These are phyloP conservation scores for Callipepla squamata DNA, from an alignment of 2,113 vertebrate species.

Conservation along the genomic window DNA sequence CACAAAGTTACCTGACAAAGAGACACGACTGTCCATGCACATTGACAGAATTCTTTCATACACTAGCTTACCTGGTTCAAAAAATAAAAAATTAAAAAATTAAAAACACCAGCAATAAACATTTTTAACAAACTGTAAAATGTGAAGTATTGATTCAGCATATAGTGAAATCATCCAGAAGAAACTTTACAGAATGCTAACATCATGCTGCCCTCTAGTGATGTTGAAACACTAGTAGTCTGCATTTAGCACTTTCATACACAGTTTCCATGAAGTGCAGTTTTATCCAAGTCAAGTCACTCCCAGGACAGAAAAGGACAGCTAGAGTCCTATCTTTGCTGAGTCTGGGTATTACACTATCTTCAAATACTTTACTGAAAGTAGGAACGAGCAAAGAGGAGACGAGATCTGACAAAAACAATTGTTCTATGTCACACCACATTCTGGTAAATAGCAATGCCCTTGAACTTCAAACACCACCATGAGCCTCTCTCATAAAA, in stretches of 20 bases:
- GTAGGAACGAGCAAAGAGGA: constrained; percentile 15
- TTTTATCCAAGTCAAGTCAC: not conserved
- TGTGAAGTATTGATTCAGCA: not conserved
- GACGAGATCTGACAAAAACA: not conserved
- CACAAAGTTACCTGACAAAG: constrained; percentile 80
- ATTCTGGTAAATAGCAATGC: not conserved
- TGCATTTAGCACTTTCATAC: not conserved
- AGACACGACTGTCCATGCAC: constrained; percentile 83
- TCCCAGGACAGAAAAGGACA: not conserved
- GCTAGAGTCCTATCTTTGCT: not conserved
- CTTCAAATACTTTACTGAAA: not conserved
- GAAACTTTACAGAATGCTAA: not conserved
- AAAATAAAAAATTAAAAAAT: not conserved
- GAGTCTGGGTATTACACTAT: not conserved
- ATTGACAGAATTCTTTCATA: constrained; percentile 95
- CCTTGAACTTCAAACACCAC: not conserved
- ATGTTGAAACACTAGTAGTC: not conserved
- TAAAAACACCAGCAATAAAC: not conserved
- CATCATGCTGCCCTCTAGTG: constrained; percentile 70
- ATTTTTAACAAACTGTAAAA: not conserved
- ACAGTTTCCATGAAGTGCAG: not conserved
- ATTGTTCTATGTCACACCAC: not conserved
- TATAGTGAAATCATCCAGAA: rapidly evolving
- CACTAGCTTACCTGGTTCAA: constrained; percentile 87
- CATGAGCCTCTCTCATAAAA: not conserved